Conservation (phyloP, 2,113 vertebrate genomes). For the Myiagra hebetior region DNA sequence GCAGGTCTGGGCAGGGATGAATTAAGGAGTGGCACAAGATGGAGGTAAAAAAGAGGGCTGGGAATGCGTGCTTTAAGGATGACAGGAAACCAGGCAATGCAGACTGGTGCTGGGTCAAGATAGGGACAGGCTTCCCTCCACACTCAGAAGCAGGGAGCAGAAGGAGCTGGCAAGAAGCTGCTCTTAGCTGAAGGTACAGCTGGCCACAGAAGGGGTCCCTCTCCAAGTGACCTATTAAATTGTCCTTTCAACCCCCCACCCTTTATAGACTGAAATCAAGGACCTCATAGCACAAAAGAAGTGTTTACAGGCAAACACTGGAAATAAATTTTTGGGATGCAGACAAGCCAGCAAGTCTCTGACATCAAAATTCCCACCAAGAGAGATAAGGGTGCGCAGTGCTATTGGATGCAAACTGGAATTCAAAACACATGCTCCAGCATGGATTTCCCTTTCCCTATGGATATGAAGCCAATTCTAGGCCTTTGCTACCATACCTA, state of each 20-base stretch:
- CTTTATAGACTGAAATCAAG: background rate
- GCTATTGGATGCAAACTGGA: background rate
- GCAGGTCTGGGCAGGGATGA: background rate
- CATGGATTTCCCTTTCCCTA: background rate
- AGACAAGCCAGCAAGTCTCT: background rate
- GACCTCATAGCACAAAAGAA: background rate
- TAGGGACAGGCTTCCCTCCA: background rate
- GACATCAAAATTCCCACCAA: fast-evolving
- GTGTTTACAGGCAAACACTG: background rate
- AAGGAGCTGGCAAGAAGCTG: background rate
- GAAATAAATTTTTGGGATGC: background rate
- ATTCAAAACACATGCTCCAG: background rate
- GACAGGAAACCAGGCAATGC: background rate
- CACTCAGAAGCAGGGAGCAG: background rate
- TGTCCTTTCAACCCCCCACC: background rate
- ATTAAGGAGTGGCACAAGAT: background rate
- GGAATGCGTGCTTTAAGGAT: fast-evolving
- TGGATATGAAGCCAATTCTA: background rate
- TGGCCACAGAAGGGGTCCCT: background rate
- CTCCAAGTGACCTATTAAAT: background rate
- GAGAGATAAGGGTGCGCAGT: background rate
- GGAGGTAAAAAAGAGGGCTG: background rate
- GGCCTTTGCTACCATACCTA: background rate
- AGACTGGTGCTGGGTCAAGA: background rate
- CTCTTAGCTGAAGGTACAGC: background rate